Evolutionary conservation across 2,113 vertebrate genomes (phyloP).

Genomic region (Taxidea taxus): DNA sequence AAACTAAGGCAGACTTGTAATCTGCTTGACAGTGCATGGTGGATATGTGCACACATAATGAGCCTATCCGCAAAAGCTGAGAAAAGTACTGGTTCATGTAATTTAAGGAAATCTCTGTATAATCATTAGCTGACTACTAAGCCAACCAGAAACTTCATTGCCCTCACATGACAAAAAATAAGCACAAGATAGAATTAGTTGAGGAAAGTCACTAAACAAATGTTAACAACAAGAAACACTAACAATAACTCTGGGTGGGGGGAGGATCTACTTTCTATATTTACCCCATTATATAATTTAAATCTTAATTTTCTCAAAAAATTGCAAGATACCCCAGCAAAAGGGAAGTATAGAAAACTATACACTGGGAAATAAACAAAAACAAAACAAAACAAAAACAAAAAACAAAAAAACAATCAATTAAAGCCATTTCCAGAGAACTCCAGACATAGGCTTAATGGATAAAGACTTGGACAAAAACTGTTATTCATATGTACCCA

Average conservation of each 20-base stretch:
- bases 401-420: background rate
- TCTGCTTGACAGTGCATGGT: background rate
- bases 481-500: background rate
- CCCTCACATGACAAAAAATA: background rate
- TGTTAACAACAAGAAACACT: background rate
- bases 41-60: background rate
- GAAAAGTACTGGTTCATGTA: background rate
- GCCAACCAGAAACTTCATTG: background rate
- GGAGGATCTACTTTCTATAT: background rate
- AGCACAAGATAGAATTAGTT: background rate
- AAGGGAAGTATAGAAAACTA: background rate
- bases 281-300: background rate
- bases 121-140: background rate
- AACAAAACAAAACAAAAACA: background rate
- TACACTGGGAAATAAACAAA: background rate
- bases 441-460: background rate
- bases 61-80: background rate
- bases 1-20: background rate
- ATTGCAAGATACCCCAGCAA: background rate
- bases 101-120: background rate
- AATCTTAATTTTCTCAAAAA: background rate
- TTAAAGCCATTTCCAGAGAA: background rate
- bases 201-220: background rate
- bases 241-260: background rate
- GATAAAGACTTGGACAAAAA: background rate